These are phyloP conservation scores for Fratercula arctica DNA, from an alignment of 2,797 vertebrate genomes.

Conservation along the genomic window DNA sequence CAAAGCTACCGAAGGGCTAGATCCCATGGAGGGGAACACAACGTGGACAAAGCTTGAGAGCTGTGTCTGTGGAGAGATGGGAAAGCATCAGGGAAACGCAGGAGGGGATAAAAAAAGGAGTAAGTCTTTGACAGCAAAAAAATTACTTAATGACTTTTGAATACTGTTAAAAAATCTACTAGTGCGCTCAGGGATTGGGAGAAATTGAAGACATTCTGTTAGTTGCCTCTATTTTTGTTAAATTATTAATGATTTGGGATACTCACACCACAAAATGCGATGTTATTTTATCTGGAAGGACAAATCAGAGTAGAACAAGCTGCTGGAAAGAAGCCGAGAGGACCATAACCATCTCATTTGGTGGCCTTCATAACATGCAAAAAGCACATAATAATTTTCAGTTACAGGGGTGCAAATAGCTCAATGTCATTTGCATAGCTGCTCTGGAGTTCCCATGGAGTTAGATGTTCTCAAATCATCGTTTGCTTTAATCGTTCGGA, in stretches of 20 bases:
- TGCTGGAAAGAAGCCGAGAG: not conserved
- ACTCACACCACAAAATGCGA: not conserved
- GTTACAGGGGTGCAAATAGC: not conserved
- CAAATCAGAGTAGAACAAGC: not conserved
- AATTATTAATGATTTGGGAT: not conserved
- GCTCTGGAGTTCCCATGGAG: not conserved
- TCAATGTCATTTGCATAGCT: not conserved
- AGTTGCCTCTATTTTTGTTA: not conserved
- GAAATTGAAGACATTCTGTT: not conserved
- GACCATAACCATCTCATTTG: not conserved
- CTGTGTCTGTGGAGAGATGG: not conserved
- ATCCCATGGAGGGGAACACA: not conserved
- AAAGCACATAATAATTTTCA: not conserved
- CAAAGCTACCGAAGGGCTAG: not conserved
- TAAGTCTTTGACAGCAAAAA: not conserved
- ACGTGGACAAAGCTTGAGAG: not conserved
- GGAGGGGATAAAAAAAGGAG: not conserved
- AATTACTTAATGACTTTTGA: not conserved
- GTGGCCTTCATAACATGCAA: not conserved
- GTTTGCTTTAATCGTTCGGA: not conserved
- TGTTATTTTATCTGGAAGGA: not conserved
- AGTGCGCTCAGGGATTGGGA: not conserved
- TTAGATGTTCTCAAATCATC: not conserved
- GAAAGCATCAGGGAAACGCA: not conserved
- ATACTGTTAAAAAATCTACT: not conserved